Conservation (phyloP, 2,888 invertebrate species). For the Erebia epiphron region DNA sequence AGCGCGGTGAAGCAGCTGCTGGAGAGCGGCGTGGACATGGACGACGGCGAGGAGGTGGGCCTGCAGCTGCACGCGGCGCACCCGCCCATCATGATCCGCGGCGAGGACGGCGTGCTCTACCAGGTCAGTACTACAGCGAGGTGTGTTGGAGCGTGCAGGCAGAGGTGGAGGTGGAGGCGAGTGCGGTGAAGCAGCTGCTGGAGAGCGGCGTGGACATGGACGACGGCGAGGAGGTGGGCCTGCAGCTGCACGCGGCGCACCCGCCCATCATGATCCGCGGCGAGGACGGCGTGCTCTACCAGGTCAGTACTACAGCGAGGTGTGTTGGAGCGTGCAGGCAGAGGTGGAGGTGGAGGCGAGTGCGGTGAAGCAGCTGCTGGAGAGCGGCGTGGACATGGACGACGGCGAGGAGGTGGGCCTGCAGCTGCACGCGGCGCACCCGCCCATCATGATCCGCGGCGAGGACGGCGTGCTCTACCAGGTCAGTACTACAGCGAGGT, state of each 20-base stretch:
- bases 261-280: slow-evolving; percentile 90
- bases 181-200: slow-evolving; percentile 83
- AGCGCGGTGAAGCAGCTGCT: slow-evolving; percentile 81
- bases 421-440: too few relatives aligned
- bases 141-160: too few relatives aligned
- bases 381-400: too few relatives aligned
- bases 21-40: slow-evolving; percentile 68
- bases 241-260: slow-evolving; percentile 68
- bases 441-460: too few relatives aligned
- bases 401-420: too few relatives aligned
- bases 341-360: too few relatives aligned
- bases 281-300: slow-evolving; percentile 92
- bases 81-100: slow-evolving; percentile 89
- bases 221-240: slow-evolving; percentile 68
- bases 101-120: slow-evolving; percentile 92
- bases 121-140: slow-evolving; percentile 70
- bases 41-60: slow-evolving; percentile 70
- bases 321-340: too few relatives aligned
- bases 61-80: slow-evolving; percentile 68
- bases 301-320: slow-evolving; percentile 62
- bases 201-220: slow-evolving; percentile 71
- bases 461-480: too few relatives aligned
- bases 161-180: slow-evolving; percentile 63
- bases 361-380: too few relatives aligned
- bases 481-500: too few relatives aligned